Conservation (phyloP, 2,797 vertebrate genomes). For the Harpagifer antarcticus region DNA sequence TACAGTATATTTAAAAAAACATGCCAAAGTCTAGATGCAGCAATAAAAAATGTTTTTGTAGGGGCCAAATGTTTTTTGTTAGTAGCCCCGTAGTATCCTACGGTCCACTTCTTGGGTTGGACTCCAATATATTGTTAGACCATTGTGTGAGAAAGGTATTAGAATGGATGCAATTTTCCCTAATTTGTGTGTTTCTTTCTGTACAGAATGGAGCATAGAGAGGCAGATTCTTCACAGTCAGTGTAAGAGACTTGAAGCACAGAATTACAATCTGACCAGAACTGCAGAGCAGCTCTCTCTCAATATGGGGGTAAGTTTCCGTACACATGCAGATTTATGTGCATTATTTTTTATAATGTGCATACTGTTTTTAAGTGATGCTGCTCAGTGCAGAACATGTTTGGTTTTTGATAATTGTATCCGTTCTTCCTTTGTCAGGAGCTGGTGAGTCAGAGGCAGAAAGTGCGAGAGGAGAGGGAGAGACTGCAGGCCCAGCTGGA, state of each 20-base stretch:
- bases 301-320: conserved; percentile 90
- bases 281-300: conserved; percentile 92
- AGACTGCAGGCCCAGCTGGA: conserved; percentile 94
- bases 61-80: not conserved
- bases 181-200: conserved; percentile 18
- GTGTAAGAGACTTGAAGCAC: conserved; percentile 91
- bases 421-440: conserved; percentile 65
- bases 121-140: not conserved
- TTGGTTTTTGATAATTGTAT: not conserved
- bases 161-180: not conserved
- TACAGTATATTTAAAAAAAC: not conserved
- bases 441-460: conserved; percentile 82
- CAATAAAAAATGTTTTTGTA: not conserved
- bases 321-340: not conserved
- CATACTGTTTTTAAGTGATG: not conserved
- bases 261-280: conserved; percentile 91
- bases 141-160: not conserved
- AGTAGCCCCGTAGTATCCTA: not conserved
- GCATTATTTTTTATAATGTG: not conserved
- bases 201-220: conserved; percentile 90
- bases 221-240: conserved; percentile 92
- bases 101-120: not conserved
- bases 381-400: not conserved
- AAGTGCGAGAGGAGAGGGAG: conserved; percentile 87
- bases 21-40: not conserved